These are phyloP conservation scores for Coendou prehensilis DNA, from an alignment of 2,797 vertebrate genomes.

Conservation along the genomic window DNA sequence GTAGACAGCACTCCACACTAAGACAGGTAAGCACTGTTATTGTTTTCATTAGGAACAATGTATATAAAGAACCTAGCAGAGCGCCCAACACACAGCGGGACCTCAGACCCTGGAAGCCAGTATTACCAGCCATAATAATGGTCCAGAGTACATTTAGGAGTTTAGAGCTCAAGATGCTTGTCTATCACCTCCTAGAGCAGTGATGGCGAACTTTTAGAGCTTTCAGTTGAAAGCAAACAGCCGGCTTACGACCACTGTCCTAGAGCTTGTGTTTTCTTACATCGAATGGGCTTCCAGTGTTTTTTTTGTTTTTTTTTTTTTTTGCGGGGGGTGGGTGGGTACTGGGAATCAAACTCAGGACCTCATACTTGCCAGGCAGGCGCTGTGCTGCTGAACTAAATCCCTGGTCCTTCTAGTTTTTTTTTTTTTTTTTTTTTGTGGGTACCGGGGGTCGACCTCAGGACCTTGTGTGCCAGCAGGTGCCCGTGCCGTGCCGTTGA, in stretches of 20 bases:
- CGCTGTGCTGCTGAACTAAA: too few species aligned
- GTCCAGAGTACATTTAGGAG: background rate
- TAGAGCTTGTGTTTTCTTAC: background rate
- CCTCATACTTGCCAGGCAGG: too few species aligned
- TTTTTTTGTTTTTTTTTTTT: background rate
- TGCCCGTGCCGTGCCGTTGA: too few species aligned
- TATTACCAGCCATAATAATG: background rate
- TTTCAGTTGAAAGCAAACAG: background rate
- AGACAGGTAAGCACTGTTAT: constrained; percentile 31
- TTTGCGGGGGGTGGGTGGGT: too few species aligned
- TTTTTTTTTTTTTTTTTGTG: too few species aligned
- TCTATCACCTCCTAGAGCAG: background rate
- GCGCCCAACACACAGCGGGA: background rate
- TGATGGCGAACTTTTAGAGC: background rate
- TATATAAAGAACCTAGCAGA: background rate
- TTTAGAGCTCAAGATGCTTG: constrained; percentile 41
- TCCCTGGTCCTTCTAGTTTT: too few species aligned
- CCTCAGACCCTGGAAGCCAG: background rate
- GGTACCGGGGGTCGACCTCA: too few species aligned
- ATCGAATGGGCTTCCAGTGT: background rate
- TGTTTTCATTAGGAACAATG: constrained; percentile 23
- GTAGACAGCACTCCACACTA: background rate
- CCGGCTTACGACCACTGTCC: background rate
- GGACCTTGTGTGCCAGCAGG: too few species aligned
- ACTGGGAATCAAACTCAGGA: too few species aligned